phyloP scores from a whole-genome alignment of 35 echinoderm and acorn worm genomes.

The Hemicentrotus pulcherrimus region DNA sequence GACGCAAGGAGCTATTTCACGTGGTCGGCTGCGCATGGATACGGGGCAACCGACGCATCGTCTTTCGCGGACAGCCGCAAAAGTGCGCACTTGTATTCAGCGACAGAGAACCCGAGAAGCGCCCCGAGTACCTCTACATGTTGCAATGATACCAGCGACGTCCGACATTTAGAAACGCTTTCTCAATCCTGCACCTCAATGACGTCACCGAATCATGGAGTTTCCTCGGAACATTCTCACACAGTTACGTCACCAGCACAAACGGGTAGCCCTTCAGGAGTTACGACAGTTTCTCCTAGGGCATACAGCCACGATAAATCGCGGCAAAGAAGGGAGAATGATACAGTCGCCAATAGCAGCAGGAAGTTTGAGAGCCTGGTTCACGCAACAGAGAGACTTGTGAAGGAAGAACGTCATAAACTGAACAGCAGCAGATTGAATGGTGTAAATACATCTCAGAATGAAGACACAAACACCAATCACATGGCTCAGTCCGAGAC shows the following conservation, averaged over 20 bases:
- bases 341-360: constrained; percentile 10
- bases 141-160: constrained; percentile 54
- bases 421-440: constrained; percentile 53
- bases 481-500: constrained; percentile 18
- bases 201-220: constrained; percentile 51
- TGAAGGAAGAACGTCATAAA: constrained; percentile 64
- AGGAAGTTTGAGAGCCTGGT: constrained; percentile 67
- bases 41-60: constrained; percentile 20
- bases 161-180: constrained; percentile 46
- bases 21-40: constrained; percentile 57
- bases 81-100: constrained; percentile 58
- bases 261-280: constrained; percentile 59
- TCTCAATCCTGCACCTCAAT: constrained; percentile 44
- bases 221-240: constrained; percentile 1
- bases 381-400: constrained; percentile 59
- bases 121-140: constrained; percentile 35
- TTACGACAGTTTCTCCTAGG: constrained; percentile 56
- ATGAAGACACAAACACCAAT: neutral
- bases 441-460: constrained; percentile 38
- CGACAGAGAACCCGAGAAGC: constrained; percentile 49
- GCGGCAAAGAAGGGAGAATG: constrained; percentile 43
- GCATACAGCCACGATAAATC: constrained; percentile 53
- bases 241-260: constrained; percentile 54
- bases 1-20: constrained; percentile 59
- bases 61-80: constrained; percentile 36